Conservation (phyloP, 2,888 invertebrate species). For the Theretra japonica region DNA sequence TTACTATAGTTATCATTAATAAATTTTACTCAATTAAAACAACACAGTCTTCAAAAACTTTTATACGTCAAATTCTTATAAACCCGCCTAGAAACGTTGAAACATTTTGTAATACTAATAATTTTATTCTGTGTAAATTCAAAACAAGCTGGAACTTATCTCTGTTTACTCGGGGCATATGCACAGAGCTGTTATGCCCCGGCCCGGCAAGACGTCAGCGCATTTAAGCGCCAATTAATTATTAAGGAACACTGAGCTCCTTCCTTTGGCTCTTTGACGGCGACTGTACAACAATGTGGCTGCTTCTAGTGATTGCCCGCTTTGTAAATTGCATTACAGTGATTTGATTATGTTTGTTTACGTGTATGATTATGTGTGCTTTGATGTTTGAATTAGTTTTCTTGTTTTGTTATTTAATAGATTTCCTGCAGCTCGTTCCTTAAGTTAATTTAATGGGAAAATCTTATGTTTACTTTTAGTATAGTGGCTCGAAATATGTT, state of each 20-base stretch:
- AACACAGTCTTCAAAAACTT: too few relatives aligned
- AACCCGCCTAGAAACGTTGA: neutral
- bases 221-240: slow-evolving; percentile 83
- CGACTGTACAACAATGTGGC: slow-evolving; percentile 80
- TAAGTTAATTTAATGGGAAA: neutral
- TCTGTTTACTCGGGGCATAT: slow-evolving; percentile 63
- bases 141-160: slow-evolving; percentile 55
- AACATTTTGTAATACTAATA: slow-evolving; percentile 40
- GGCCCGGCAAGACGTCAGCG: slow-evolving; percentile 78
- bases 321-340: slow-evolving; percentile 78
- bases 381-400: neutral
- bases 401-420: neutral
- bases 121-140: slow-evolving; percentile 45
- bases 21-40: too few relatives aligned
- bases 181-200: slow-evolving; percentile 73
- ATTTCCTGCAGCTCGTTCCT: neutral
- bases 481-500: too few relatives aligned
- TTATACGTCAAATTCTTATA: neutral
- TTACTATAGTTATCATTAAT: too few relatives aligned
- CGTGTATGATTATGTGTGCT: slow-evolving; percentile 28
- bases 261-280: slow-evolving; percentile 82
- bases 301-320: slow-evolving; percentile 77
- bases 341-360: slow-evolving; percentile 58
- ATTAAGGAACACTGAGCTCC: slow-evolving; percentile 76
- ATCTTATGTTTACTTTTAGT: too few relatives aligned